Conservation (phyloP, 30 jellyfish, hydroid and myxozoan genomes). For the Turritopsis dohrnii region DNA sequence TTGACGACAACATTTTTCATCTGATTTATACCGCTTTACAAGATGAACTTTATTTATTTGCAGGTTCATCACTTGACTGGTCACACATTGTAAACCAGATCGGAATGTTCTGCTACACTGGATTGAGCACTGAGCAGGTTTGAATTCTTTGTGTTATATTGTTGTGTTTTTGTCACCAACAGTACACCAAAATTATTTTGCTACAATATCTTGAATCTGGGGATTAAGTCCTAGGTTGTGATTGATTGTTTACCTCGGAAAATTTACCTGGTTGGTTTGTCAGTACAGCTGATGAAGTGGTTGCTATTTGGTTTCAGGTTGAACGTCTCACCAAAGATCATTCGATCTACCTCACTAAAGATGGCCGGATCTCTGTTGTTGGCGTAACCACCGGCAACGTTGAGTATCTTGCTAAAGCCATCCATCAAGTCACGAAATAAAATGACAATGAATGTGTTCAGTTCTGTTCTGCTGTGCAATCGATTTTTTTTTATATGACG, state of each 20-base stretch:
- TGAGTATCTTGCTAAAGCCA: conserved; percentile 73
- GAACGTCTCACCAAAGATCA: conserved; percentile 53
- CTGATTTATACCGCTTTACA: no score
- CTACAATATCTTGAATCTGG: neutral
- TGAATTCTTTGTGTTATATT: neutral
- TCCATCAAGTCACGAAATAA: conserved; percentile 78
- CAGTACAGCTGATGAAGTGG: neutral
- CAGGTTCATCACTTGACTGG: conserved; percentile 85
- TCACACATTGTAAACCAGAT: conserved; percentile 77
- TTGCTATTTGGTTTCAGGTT: conserved; percentile 36
- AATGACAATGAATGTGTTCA: neutral
- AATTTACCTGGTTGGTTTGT: neutral
- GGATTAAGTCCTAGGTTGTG: neutral
- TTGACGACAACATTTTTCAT: no score
- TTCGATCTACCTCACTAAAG: conserved; percentile 77
- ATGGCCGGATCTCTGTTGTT: conserved; percentile 84
- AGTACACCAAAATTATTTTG: neutral
- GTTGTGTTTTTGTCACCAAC: neutral
- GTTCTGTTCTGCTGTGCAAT: neutral
- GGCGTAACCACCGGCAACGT: conserved; percentile 73
- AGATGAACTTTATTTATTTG: neutral
- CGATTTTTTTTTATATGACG: neutral
- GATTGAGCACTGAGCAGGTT: conserved; percentile 81
- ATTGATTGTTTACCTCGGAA: neutral
- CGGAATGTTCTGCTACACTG: conserved; percentile 95